A percentile compares a stretch with the other conserved stretches of the same genome.
Conservation (phyloP, 2,113 vertebrate genomes). For the Zingel zingel region DNA sequence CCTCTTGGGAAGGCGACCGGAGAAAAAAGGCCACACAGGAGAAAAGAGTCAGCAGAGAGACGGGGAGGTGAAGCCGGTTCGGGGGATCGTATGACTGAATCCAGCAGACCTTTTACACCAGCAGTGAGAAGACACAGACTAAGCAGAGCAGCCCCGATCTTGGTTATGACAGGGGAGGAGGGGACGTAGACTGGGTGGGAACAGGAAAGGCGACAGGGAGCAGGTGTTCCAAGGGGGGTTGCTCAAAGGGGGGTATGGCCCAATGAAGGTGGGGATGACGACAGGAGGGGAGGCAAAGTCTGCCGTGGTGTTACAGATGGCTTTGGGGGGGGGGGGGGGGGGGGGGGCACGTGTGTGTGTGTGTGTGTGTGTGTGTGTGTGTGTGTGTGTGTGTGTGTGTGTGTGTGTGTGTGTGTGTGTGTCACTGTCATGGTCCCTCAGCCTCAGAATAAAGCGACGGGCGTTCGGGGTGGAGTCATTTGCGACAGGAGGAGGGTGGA, state of each 20-base stretch:
- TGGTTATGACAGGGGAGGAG: constrained; percentile 17
- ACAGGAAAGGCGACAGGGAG: constrained; percentile 48
- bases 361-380: not conserved
- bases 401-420: not conserved
- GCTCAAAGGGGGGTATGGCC: constrained; percentile 32
- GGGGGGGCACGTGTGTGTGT: too few species aligned
- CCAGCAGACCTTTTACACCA: not conserved
- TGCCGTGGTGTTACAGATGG: constrained; percentile 33
- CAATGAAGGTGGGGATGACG: constrained; percentile 39
- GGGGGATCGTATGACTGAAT: not conserved
- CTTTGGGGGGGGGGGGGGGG: too few species aligned
- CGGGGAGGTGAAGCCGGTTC: not conserved
- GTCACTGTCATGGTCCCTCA: constrained; percentile 37
- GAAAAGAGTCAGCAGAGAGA: constrained; percentile 9
- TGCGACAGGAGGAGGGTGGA: constrained; percentile 37
- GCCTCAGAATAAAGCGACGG: constrained; percentile 26
- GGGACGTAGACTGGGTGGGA: constrained; percentile 6
- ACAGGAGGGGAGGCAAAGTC: constrained; percentile 23
- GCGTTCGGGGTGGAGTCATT: constrained; percentile 12
- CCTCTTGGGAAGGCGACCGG: constrained; percentile 34
- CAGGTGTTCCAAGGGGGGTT: constrained; percentile 59
- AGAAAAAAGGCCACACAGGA: not conserved
- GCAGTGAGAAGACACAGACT: constrained; percentile 9
- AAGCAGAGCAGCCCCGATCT: constrained; percentile 3
- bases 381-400: not conserved